Evolutionary conservation across 2,113 vertebrate species (phyloP).

Genomic region (pig (Sus scrofa)): DNA sequence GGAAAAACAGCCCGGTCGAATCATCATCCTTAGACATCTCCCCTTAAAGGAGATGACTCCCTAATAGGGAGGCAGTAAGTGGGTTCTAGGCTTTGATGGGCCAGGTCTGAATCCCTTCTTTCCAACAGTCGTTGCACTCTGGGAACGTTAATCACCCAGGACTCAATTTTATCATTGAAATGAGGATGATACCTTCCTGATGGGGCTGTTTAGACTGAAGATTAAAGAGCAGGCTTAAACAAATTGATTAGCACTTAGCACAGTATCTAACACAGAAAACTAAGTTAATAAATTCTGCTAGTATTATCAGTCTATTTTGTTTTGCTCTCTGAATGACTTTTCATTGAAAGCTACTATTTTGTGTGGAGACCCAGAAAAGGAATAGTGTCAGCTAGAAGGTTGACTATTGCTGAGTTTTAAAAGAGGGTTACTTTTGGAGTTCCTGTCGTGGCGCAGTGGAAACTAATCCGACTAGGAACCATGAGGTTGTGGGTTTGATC

Average conservation of each 20-base stretch:
- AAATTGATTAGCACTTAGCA: not conserved
- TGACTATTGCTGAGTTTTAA: constrained; percentile 21
- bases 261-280: not conserved
- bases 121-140: not conserved
- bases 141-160: not conserved
- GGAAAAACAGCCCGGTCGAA: not conserved
- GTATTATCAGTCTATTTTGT: not conserved
- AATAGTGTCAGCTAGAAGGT: not conserved
- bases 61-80: not conserved
- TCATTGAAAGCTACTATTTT: not conserved
- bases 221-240: not conserved
- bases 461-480: no score
- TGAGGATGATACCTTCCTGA: not conserved
- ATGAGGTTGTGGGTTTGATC: no score
- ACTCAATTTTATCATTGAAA: not conserved
- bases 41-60: not conserved
- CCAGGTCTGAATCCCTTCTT: not conserved
- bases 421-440: not conserved
- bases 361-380: not conserved
- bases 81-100: not conserved
- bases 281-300: not conserved
- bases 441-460: no score
- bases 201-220: not conserved
- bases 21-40: not conserved
- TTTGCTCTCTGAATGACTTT: constrained; percentile 25